Evolutionary conservation across 2,888 invertebrate species (phyloP).

Genomic region (Pyrrhosoma nymphula): DNA sequence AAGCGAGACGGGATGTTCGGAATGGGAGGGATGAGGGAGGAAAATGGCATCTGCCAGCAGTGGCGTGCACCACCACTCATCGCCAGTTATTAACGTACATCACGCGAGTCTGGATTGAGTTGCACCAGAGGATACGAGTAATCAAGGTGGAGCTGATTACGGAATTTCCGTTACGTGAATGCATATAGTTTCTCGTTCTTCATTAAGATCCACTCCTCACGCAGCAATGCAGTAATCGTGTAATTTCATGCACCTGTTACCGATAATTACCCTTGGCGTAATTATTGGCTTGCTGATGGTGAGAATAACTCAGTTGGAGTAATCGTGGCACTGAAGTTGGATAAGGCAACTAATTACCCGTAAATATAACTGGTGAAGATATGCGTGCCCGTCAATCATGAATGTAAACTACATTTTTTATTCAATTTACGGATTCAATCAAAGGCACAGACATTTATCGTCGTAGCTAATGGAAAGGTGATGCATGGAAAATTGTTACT

Average conservation of each 20-base stretch:
- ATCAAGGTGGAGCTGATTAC: conserved; percentile 1
- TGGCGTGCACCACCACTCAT: neutral
- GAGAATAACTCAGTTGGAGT: neutral
- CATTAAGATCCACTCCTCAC: neutral
- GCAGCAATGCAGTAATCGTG: neutral
- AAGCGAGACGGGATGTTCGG: neutral
- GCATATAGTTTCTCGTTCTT: neutral
- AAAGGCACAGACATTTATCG: too few relatives aligned
- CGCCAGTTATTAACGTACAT: neutral
- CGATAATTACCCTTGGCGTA: neutral
- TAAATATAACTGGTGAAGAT: neutral
- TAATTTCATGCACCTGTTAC: conserved; percentile 13
- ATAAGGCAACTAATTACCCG: neutral
- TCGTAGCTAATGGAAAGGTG: too few relatives aligned
- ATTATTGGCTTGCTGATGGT: neutral
- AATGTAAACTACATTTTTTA: neutral
- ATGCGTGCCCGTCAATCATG: neutral
- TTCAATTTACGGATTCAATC: neutral
- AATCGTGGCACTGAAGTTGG: neutral
- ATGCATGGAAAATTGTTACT: too few relatives aligned
- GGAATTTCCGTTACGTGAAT: conserved; percentile 32
- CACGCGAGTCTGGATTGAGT: neutral
- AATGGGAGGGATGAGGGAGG: neutral
- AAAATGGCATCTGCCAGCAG: neutral
- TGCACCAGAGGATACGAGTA: conserved; percentile 24